Evolutionary conservation across 2,888 invertebrate genomes (phyloP).

Genomic region (Darwinula stevensoni): DNA sequence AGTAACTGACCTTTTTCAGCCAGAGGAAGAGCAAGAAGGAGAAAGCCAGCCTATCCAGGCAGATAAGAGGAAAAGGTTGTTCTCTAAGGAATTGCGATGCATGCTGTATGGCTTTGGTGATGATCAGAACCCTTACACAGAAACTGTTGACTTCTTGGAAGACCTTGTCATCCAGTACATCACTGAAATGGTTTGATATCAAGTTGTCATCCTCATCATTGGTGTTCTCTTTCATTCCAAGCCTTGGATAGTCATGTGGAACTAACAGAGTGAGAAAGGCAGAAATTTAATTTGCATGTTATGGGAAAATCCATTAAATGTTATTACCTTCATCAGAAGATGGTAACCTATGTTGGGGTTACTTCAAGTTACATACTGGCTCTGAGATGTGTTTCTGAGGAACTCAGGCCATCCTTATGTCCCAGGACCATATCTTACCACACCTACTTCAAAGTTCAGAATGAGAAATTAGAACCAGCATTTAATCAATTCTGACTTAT

Average conservation of each 20-base stretch:
- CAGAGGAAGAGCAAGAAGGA: conserved; percentile 7
- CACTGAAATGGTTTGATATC: conserved; percentile 42
- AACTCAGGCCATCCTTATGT: too few relatives aligned
- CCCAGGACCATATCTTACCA: too few relatives aligned
- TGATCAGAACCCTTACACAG: conserved; percentile 94
- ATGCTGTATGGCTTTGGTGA: conserved; percentile 99
- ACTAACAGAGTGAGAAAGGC: not conserved
- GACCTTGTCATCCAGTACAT: conserved; percentile 93
- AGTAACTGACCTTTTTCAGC: conserved; percentile 3
- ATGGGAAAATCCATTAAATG: too few relatives aligned
- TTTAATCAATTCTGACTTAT: too few relatives aligned
- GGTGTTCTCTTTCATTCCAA: too few relatives aligned
- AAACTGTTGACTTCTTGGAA: conserved; percentile 88
- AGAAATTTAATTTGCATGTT: too few relatives aligned
- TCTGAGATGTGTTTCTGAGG: too few relatives aligned
- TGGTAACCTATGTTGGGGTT: too few relatives aligned
- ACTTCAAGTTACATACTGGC: too few relatives aligned
- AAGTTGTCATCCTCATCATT: not conserved
- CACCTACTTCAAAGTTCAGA: too few relatives aligned
- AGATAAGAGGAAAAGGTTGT: conserved; percentile 31
- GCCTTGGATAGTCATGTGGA: not conserved
- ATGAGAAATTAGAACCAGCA: too few relatives aligned
- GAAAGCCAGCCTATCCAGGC: conserved; percentile 7
- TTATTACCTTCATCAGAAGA: too few relatives aligned
- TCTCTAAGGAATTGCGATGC: conserved; percentile 69